Evolutionary conservation across 2,888 invertebrate species (phyloP), one percentile per base, ranked within the genome.

Genomic region (Melipona bicolor): DNA sequence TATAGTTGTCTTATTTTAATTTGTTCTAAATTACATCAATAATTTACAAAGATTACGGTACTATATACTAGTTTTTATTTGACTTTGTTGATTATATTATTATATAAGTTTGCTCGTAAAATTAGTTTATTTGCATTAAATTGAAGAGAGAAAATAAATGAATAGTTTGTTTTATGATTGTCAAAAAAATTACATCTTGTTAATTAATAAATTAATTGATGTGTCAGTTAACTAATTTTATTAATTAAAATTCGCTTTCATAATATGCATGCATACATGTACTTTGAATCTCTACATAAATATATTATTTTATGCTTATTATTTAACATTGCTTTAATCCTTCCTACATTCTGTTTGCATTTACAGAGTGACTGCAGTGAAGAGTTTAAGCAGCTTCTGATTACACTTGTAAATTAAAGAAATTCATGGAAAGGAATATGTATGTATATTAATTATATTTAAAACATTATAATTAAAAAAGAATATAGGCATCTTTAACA

Each of bases 321-420:
- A 67, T 19, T 69, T 69, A 69, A 69, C 59, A 59, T 72, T 49
- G 71, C 61, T 73, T 73, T n/a, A 76, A 68, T 36, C 17, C 19
- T 65, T 75, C 79, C 82, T 65, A 75, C 83, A 83, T 87, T 89
- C 62, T 84, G 87, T 89, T 91, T 90, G 85, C 83, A 81, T 92
- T 94, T 94, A 77, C 94, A 94, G 94, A 93, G 91, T 88, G 94
- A 94, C 93, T 94, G 94, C 94, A 85, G 93, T 90, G 92, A 91
- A 77, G 94, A 94, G 81, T 92, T 93, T 90, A 94, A 94, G 92
- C 90, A 90, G 87, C 94, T 94, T 91, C 92, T 94, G 91, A 93
- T 94, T 88, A 88, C 93, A 83, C 89, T 94, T 86, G 90, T 94
- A 91, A 91, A 92, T 92, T 94, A 93, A 93, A 90, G 84, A 86